phyloP scores from a whole-genome alignment of 92 coral and sea anemone species.

The Zoanthus gigantus region DNA sequence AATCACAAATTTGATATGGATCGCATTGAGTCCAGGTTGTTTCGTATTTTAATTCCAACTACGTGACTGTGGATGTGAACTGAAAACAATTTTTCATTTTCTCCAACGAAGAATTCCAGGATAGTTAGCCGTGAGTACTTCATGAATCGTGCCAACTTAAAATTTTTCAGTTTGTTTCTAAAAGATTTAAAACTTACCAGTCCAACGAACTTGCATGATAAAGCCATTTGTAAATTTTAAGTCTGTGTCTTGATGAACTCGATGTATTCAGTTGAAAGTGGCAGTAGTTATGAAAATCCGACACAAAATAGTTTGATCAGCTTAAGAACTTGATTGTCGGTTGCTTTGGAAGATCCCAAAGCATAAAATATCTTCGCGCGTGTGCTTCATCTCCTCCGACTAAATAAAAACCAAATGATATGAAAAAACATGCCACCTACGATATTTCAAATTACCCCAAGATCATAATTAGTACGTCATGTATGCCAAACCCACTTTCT shows the following conservation, averaged over 20 bases:
- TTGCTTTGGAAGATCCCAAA: neutral
- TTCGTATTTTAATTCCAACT: no score
- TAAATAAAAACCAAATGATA: neutral
- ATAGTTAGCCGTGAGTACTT: no score
- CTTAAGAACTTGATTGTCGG: neutral
- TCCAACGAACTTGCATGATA: slow-evolving; percentile 44
- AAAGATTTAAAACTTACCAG: slow-evolving; percentile 17
- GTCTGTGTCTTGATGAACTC: neutral
- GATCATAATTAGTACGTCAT: neutral
- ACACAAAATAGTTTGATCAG: neutral
- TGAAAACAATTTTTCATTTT: no score
- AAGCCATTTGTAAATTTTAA: slow-evolving; percentile 14
- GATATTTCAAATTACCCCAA: neutral
- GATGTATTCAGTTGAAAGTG: neutral
- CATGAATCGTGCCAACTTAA: neutral
- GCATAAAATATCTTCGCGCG: neutral
- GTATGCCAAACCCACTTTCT: neutral
- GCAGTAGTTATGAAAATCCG: neutral
- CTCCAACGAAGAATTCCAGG: no score
- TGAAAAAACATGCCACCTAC: neutral
- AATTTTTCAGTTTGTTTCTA: neutral
- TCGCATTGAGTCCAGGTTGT: no score
- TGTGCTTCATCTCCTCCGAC: neutral
- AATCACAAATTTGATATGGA: no score
- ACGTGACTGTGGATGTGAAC: no score